Conservation (phyloP, 2,888 invertebrate species). For the Geophilus truncorum region DNA sequence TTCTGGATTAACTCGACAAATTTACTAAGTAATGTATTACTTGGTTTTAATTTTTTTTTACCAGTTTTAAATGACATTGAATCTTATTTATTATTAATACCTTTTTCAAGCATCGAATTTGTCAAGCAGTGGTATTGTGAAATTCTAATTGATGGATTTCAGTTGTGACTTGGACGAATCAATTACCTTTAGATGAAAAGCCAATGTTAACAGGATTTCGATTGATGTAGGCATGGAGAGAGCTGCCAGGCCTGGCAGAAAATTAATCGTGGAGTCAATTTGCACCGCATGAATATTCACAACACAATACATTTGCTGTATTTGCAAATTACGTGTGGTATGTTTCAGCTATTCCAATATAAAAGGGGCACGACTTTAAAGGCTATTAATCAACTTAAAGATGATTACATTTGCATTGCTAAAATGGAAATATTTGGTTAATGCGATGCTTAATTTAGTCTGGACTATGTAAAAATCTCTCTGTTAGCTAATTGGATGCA, state of each 20-base stretch:
- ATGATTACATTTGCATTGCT: not conserved
- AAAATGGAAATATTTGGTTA: not conserved
- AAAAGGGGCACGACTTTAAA: not conserved
- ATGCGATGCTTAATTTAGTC: not conserved
- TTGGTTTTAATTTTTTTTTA: too few relatives aligned
- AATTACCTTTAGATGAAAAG: constrained; percentile 8
- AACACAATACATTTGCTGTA: constrained; percentile 13
- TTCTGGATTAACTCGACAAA: not conserved
- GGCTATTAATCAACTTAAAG: not conserved
- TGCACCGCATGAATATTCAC: constrained; percentile 9
- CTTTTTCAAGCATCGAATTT: not conserved
- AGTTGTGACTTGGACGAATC: constrained; percentile 22
- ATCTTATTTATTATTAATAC: too few relatives aligned
- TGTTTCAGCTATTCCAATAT: not conserved
- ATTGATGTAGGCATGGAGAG: not conserved
- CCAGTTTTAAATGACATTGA: too few relatives aligned
- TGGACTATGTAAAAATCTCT: not conserved
- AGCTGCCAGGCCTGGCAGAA: not conserved
- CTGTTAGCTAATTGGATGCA: too few relatives aligned
- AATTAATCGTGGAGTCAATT: constrained; percentile 21
- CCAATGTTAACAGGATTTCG: constrained; percentile 9
- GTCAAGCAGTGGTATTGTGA: not conserved
- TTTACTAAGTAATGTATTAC: not conserved
- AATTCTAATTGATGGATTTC: constrained; percentile 7
- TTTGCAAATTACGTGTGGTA: not conserved